Evolutionary conservation across 2,888 invertebrate species (phyloP), one percentile per base, ranked within the genome.

Genomic region (Creontiades dilutus): DNA sequence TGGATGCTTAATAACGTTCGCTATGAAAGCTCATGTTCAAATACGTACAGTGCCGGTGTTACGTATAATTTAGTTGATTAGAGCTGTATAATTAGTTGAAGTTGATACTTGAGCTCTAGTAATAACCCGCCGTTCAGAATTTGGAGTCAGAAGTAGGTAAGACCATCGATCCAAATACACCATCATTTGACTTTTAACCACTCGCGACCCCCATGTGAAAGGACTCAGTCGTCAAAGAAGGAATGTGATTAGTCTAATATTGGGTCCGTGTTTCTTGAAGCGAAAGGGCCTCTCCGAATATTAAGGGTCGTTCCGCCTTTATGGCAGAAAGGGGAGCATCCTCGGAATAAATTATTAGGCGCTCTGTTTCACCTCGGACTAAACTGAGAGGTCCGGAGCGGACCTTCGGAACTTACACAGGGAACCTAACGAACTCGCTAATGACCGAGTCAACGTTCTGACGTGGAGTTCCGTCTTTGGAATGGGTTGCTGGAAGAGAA

Each of bases 181-280:
- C 7, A 4, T 2, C 2, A 37, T 37, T 37, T 37, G 37, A 37
- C 37, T 37, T 37, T 37, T 37, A 37, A 37, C 37, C 3, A 52
- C 14, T 52, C 52, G 11, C 14, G 11, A 52, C 16, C 52, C 16
- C 61, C 61, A 61, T 61, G n/a, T n/a, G 19, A 61, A 61, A 61
- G 61, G 61, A 61, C 52, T 12, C 52, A 52, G 19, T 19, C 52
- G 14, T 61, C 61, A 19, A 16, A 9, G n/a, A 61, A 61, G 61
- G 61, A n/a, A 61, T n/a, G 61, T 61, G 19, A 81, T 47, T 81
- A 48, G 81, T 5, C 81, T 48, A 81, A 81, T 81, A 81, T 81
- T 81, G 81, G 61, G 23, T 48, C 81, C 81, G 37, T 81, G 81
- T 81, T 47, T 16, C n/a, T 81, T 46, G 16, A 4, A 46, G 46